Percentiles rank a stretch among this genome's conserved stretches.
Conservation (phyloP, 2,797 vertebrate genomes). For the Enteromius argenteus region DNA sequence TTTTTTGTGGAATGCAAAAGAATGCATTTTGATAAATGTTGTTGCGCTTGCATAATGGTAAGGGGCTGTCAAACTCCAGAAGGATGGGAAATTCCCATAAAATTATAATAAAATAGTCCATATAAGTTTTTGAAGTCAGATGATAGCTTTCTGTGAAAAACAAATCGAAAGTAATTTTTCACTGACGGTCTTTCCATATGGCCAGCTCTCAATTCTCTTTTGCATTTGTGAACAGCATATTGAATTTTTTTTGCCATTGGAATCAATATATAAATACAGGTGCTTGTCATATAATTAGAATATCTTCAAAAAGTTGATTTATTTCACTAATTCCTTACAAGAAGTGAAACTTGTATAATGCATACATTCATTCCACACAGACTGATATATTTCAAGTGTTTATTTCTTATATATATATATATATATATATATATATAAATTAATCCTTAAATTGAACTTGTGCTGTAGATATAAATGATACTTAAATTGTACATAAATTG, state of each 20-base stretch:
- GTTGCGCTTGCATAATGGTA: background rate
- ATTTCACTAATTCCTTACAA: no score
- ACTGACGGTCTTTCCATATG: background rate
- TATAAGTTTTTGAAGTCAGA: background rate
- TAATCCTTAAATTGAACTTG: background rate
- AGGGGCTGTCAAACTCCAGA: background rate
- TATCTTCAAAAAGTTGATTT: no score
- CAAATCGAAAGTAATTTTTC: background rate
- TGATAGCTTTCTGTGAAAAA: background rate
- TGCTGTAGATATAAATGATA: background rate
- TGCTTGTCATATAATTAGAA: no score
- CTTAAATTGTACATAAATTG: background rate
- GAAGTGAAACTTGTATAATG: no score
- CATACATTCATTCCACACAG: no score
- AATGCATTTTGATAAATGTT: background rate
- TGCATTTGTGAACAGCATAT: background rate
- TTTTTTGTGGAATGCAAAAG: background rate
- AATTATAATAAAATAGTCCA: background rate
- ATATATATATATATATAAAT: background rate
- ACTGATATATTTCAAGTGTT: no score
- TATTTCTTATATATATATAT: no score
- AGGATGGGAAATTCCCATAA: no score
- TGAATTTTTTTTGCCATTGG: background rate
- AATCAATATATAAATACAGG: background rate
- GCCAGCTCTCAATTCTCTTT: background rate